These are phyloP conservation scores for Stomatorhinus walkeri DNA, from an alignment of 2,797 vertebrate genomes.

Conservation along the genomic window DNA sequence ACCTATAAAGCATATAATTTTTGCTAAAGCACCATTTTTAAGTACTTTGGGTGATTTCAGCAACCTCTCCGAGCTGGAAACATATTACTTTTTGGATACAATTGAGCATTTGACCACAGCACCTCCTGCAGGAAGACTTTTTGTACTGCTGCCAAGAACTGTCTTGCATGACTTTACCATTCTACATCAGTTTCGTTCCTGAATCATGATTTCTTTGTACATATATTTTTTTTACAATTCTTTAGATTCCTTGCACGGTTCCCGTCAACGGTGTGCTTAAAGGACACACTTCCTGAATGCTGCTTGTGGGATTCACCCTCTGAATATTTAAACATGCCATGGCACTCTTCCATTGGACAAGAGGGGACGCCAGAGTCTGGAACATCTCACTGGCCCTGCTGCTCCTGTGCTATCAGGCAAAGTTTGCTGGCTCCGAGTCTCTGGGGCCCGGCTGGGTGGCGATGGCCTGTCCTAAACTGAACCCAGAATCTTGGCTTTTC, in stretches of 20 bases:
- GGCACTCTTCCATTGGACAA: not conserved
- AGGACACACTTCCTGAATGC: not conserved
- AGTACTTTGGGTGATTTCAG: not conserved
- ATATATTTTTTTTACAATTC: not conserved
- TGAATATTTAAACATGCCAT: not conserved
- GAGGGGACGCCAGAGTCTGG: not conserved
- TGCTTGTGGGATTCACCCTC: not conserved
- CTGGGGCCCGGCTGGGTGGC: not conserved
- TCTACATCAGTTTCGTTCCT: not conserved
- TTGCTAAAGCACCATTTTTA: not conserved
- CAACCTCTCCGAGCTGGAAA: not conserved
- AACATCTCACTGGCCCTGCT: not conserved
- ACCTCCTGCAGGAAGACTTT: not conserved
- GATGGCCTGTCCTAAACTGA: constrained; percentile 1
- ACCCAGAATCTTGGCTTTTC: constrained; percentile 8
- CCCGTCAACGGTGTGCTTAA: not conserved
- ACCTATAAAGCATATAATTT: not conserved
- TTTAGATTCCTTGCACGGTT: not conserved
- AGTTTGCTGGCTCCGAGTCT: not conserved
- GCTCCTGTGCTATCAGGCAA: not conserved
- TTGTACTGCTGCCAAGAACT: not conserved
- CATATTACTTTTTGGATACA: not conserved
- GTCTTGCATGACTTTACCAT: not conserved
- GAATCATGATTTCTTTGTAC: not conserved
- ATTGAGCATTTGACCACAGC: not conserved